A percentile compares a stretch with the other conserved stretches of the same genome.
Evolutionary conservation across 2,888 invertebrate genomes (phyloP).

Genomic region (Ctenicera cuprea): DNA sequence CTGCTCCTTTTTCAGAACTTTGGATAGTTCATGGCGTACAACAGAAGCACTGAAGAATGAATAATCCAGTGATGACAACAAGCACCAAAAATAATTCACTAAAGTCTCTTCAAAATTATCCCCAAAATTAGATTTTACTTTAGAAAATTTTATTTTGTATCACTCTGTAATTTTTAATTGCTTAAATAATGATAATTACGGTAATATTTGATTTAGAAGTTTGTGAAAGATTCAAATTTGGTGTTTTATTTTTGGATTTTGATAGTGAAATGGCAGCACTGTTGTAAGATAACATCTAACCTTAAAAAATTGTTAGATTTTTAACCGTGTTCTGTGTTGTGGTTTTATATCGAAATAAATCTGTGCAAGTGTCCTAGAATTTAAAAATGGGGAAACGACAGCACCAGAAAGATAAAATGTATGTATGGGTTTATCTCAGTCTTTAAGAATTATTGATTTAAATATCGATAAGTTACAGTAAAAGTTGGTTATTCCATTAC

Average conservation of each 20-base stretch:
- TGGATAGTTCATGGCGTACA: conserved; percentile 70
- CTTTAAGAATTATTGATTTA: too few relatives aligned
- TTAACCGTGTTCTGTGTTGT: background rate
- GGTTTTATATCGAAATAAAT: background rate
- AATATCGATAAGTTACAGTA: too few relatives aligned
- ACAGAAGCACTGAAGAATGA: conserved; percentile 36
- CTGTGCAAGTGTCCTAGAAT: background rate
- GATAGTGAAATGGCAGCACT: background rate
- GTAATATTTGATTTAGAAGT: background rate
- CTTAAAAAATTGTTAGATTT: background rate
- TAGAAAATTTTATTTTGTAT: background rate
- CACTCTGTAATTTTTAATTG: background rate
- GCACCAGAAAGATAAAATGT: conserved; percentile 97
- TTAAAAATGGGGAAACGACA: conserved; percentile 92
- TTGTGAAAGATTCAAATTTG: background rate
- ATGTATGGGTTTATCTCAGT: conserved; percentile 66
- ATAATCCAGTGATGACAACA: conserved; percentile 42
- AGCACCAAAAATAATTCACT: background rate
- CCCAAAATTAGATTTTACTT: too few relatives aligned
- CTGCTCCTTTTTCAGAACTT: conserved; percentile 69
- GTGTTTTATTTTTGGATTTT: background rate
- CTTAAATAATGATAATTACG: background rate
- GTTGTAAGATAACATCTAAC: background rate
- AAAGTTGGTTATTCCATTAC: too few relatives aligned
- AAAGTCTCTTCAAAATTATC: too few relatives aligned